Evolutionary conservation across 2,113 vertebrate genomes (phyloP), one percentile per base, ranked within the genome.

Genomic region (Microcebus jonahi): DNA sequence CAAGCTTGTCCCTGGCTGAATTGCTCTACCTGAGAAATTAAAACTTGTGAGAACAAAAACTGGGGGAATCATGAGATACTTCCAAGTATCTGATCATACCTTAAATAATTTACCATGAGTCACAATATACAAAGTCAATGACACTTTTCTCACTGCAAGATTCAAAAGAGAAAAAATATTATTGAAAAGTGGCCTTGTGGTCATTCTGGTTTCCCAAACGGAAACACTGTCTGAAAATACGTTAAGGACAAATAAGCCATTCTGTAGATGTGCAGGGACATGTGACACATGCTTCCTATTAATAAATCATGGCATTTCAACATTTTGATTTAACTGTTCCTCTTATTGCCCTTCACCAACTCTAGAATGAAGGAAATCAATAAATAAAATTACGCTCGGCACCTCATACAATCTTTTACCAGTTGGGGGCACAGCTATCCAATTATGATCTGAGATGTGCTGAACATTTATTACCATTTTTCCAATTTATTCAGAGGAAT

Each of bases 281-380:
- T 79, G 86, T 90, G 94, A 96, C 93, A 94, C 17, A 76, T 76
- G 90, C 80, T 86, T 94, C 94, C 91, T 91, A 90, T 86, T 95
- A 97, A 97, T 97, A 97, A 97, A 97, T 96, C 97, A 96, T 71
- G 73, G 63, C 45, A 68, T 93, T 96, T 94, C 89, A 93, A 76
- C 90, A 94, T 95, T 97, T 93, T 96, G 90, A 94, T 97, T 97
- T 97, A 97, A 97, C 94, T 2, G 20, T 97, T 97, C 94, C 94
- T 96, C 79, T 96, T 97, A 96, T 91, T 96, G 91, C 75, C 95
- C 94, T 97, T 98, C 94, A 92, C 94, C 76, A 90, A 97, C 83
- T 92, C 70, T 76, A 81, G 86, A 97, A 97, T 82, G 89, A 97
- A 94, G 48, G 90, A 91, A 97, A 97, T 97, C 95, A 97, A 97